Evolutionary conservation across 2,888 invertebrate genomes (phyloP), one percentile per base, ranked within the genome.

Genomic region (Yponomeuta evonymella): DNA sequence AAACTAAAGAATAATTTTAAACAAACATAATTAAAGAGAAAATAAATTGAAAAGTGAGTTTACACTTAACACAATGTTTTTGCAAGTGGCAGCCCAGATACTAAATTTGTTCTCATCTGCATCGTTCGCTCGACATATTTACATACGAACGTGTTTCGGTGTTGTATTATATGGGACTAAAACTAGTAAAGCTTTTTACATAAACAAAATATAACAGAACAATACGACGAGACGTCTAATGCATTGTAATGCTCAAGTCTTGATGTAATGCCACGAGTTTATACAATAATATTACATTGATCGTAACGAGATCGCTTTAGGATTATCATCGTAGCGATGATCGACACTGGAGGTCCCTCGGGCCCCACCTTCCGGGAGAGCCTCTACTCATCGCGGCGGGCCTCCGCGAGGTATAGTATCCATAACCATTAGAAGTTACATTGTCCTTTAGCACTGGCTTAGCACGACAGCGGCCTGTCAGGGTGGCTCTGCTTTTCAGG

Each of bases 401-500:
- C 63, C 70, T 36, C 72, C 9, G 69, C 86, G 88, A 88, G 87
- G 88, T 88, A 85, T 83, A 76, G 75, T 79, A 88, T 82, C 83
- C 80, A 79, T 79, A 33, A 65, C 65, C 65, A 58, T 65, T 58
- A 58, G 15, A 1, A 15, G 51, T 58, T 58, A 58, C 12, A 58
- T 5, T 15, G 83, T 84, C 78, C 71, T 80, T 88, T 86, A 76
- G 70, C 73, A 79, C 75, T 83, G 15, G 81, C 79, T 85, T 89
- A 91, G 79, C 90, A 90, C 76, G 89, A 87, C 76, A 78, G 84
- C 80, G 93, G 90, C 88, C 94, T 93, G 83, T 94, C 94, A 72
- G 93, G 92, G 74, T 94, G 93, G 78, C 94, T 93, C 79, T 94
- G 90, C 83, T 94, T 94, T 82, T 94, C 94, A 78, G 94, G 92